These are phyloP conservation scores for Mormyrus proboscirostris DNA, from an alignment of 2,797 vertebrate species.

Conservation along the genomic window DNA sequence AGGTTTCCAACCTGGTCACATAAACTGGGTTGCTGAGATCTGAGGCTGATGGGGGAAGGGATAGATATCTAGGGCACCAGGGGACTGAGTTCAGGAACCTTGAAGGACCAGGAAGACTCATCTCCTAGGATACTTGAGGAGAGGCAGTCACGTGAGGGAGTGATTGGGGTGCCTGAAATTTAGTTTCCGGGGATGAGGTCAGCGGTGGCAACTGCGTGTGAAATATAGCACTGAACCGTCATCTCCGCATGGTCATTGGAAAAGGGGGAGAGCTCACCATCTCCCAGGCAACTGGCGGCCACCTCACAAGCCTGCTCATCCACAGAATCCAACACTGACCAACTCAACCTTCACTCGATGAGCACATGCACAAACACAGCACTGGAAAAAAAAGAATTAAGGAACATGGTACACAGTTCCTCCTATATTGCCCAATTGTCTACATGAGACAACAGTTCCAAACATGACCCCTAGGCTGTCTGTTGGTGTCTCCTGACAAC, in stretches of 20 bases:
- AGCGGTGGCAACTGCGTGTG: neutral
- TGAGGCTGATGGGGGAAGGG: neutral
- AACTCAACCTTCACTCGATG: neutral
- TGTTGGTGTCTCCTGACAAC: neutral
- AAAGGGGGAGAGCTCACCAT: neutral
- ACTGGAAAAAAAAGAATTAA: neutral
- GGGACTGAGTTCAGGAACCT: neutral
- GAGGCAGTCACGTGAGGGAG: neutral
- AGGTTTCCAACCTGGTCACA: neutral
- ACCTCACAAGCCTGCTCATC: neutral
- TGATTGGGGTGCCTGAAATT: neutral
- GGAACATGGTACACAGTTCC: neutral
- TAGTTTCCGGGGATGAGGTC: conserved; percentile 6
- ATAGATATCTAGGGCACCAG: neutral
- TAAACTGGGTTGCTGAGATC: neutral
- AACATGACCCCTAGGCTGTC: neutral
- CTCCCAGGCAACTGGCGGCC: neutral
- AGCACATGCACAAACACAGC: neutral
- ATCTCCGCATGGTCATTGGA: neutral
- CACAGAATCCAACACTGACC: neutral
- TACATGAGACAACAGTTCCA: neutral
- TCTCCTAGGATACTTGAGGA: neutral
- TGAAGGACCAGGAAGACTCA: neutral
- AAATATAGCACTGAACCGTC: conserved; percentile 19
- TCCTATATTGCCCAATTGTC: neutral